Evolutionary conservation across 1,140 invertebrate genomes (phyloP).

Genomic region (Parasteatoda tepidariorum): DNA sequence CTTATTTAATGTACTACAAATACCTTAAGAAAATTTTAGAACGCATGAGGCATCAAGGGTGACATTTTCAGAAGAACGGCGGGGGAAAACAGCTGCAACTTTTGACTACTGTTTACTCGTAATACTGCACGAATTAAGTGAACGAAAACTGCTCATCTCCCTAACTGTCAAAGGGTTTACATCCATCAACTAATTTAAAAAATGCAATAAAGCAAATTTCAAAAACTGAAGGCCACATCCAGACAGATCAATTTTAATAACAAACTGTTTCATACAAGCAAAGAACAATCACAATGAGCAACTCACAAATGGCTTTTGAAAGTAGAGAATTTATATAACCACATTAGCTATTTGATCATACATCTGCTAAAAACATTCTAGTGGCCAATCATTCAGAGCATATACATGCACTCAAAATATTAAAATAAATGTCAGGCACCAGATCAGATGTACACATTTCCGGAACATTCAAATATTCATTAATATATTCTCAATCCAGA

Average conservation of each 20-base stretch:
- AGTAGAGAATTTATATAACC: neutral
- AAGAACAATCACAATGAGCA: neutral
- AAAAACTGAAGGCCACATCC: too few relatives aligned
- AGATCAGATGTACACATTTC: neutral
- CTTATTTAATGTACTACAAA: too few relatives aligned
- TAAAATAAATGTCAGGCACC: constrained; percentile 52
- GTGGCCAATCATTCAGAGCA: constrained; percentile 33
- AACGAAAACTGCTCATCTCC: too few relatives aligned
- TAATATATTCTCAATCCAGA: neutral
- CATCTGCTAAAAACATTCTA: constrained; percentile 26
- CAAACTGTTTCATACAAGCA: neutral
- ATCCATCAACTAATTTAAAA: too few relatives aligned
- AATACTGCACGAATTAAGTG: too few relatives aligned
- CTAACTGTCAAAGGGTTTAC: too few relatives aligned
- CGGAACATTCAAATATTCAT: neutral
- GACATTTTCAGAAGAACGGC: too few relatives aligned
- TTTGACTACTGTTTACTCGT: too few relatives aligned
- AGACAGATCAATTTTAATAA: neutral
- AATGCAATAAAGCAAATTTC: too few relatives aligned
- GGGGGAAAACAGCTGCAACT: too few relatives aligned
- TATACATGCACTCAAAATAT: constrained; percentile 35
- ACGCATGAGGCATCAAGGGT: too few relatives aligned
- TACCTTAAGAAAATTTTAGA: too few relatives aligned
- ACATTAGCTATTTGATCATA: neutral
- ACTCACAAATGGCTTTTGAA: neutral